Conservation (phyloP, 2,797 vertebrate genomes). For the Chelon auratus region DNA sequence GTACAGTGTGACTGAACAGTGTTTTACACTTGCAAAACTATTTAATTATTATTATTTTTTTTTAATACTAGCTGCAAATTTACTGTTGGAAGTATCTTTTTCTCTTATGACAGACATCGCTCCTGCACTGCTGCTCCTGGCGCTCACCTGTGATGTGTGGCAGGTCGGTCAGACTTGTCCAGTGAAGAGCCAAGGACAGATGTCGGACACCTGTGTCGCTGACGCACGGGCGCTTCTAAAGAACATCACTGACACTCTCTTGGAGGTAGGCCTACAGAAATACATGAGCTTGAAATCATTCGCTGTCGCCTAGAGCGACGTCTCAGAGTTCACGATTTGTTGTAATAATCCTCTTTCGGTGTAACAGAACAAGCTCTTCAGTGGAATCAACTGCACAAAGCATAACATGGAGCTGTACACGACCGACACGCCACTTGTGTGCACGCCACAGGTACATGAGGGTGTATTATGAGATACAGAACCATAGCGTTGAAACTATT, state of each 20-base stretch:
- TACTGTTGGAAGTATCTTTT: background rate
- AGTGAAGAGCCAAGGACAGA: background rate
- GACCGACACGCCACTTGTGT: constrained; percentile 65
- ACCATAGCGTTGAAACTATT: background rate
- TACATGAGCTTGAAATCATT: background rate
- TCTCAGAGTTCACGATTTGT: background rate
- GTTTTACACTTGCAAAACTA: background rate
- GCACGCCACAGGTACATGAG: constrained; percentile 70
- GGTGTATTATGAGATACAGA: background rate
- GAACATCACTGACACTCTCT: constrained; percentile 62
- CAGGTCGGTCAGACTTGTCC: constrained; percentile 54
- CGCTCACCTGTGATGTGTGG: constrained; percentile 55
- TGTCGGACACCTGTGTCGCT: constrained; percentile 56
- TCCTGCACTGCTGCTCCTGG: constrained; percentile 57
- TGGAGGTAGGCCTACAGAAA: constrained; percentile 43
- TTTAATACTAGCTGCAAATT: no score
- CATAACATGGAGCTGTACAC: constrained; percentile 69
- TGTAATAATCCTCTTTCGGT: background rate
- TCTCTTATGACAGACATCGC: constrained; percentile 47
- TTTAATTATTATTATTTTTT: no score
- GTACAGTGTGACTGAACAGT: constrained; percentile 43
- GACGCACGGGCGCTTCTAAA: constrained; percentile 62
- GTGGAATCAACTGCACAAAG: constrained; percentile 73
- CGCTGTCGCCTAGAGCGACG: background rate
- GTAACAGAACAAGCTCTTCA: constrained; percentile 74